Evolutionary conservation across 2,113 vertebrate species (phyloP).

Genomic region (Corydoras sp.): DNA sequence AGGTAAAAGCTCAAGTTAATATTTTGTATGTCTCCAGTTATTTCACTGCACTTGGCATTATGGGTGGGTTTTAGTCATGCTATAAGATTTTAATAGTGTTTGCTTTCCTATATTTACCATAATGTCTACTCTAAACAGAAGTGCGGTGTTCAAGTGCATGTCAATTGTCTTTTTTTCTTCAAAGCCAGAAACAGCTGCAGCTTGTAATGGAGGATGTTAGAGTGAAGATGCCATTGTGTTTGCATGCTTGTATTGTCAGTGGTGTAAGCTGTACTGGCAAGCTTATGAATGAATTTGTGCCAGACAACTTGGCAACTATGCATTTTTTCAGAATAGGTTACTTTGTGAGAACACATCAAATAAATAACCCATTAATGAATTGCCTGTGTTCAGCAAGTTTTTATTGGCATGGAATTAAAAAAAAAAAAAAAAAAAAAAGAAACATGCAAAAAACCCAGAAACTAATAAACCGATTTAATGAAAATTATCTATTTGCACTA

Average conservation of each 20-base stretch:
- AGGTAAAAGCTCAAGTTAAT: no score
- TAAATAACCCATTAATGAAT: no score
- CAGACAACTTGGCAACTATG: constrained; percentile 51
- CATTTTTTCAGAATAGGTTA: no score
- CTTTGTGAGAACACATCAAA: no score
- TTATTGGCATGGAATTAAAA: no score
- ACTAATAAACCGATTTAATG: no score
- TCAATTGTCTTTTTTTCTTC: constrained; percentile 34
- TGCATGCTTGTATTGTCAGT: constrained; percentile 17
- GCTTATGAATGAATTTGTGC: constrained; percentile 61
- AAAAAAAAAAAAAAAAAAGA: no score
- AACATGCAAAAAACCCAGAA: no score
- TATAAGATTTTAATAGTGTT: constrained; percentile 38
- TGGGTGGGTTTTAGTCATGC: constrained; percentile 35
- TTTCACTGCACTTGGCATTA: background rate
- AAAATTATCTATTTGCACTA: no score
- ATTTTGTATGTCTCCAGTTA: no score
- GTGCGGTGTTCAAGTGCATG: constrained; percentile 31
- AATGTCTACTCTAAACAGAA: no score
- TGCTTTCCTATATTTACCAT: constrained; percentile 34
- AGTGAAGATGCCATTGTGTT: constrained; percentile 61
- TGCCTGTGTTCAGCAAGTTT: no score
- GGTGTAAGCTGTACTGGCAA: constrained; percentile 30
- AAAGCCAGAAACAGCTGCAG: constrained; percentile 20
- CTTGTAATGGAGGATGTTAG: constrained; percentile 48